phyloP scores from a whole-genome alignment of 2,797 vertebrate genomes.

The Smutsia gigantea region DNA sequence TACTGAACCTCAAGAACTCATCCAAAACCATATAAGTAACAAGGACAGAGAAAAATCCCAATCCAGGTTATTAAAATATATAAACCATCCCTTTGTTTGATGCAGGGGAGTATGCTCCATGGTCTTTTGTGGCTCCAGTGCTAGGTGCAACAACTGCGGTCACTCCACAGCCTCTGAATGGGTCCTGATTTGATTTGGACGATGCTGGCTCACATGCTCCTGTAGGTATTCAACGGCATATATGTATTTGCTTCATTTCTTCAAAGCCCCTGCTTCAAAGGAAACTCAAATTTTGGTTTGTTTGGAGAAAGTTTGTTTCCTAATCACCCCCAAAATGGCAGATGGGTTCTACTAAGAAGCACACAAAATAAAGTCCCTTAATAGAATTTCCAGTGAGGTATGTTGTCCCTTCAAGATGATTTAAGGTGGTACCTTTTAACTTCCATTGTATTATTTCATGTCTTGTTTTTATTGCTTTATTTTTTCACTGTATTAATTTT shows the following conservation, averaged over 20 bases:
- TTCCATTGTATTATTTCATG: not conserved
- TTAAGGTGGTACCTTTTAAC: not conserved
- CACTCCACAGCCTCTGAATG: not conserved
- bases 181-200: not conserved
- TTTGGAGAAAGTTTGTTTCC: no score
- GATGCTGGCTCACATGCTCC: not conserved
- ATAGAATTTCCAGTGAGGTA: not conserved
- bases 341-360: not conserved
- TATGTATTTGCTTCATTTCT: not conserved
- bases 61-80: not conserved
- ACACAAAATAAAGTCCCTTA: rapidly evolving
- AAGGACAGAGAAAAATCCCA: not conserved
- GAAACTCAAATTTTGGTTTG: not conserved
- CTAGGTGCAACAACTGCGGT: not conserved
- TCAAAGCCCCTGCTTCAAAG: not conserved
- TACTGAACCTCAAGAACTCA: not conserved
- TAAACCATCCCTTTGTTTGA: not conserved
- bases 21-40: not conserved
- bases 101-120: rapidly evolving
- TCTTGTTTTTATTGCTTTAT: not conserved
- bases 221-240: not conserved
- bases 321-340: not conserved
- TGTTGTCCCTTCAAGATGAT: not conserved
- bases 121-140: not conserved
- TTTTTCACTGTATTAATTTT: not conserved